Evolutionary conservation across 2,113 vertebrate species (phyloP), one percentile per base, ranked within the genome.

Genomic region (Clarias gariepinus): DNA sequence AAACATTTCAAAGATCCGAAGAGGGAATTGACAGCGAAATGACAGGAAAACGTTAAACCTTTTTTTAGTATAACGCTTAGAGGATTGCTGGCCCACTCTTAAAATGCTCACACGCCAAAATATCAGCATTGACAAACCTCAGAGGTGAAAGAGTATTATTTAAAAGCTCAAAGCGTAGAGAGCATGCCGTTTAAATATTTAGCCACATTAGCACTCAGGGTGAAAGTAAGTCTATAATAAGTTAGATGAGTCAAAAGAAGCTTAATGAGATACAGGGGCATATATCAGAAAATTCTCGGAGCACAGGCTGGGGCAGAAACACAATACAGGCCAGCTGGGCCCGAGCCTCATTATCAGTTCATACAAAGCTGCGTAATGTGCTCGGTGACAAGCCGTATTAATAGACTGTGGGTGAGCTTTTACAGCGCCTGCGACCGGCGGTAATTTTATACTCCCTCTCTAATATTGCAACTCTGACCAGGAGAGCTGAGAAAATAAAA

Each of bases 391-490:
- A 41, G 71, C 13, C 19, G 30, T 57, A 83, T 87, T 87, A 87
- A 64, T 87, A 86, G 79, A 86, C 36, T 74, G 66, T 61, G 68
- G 79, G 21, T 76, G 81, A 87, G 86, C 71, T 68, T 86, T 87
- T 83, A 86, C 79, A 83, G 71, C 64, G 86, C 52, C 71, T 41
- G 86, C 4, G 28, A 78, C 81, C 61, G 3, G 47, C 13, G 30
- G 18, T 41, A 41, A 74, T 57, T 82, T 87, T n/a, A 33, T 53
- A 86, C 55, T 11, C 57, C 15, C 4, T 41, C 66, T 19, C 55
- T 25, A 69, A 58, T n/a, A 60, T 28, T 11, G 23, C 23, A 79
- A 25, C 21, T 12, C 84, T 80, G 61, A 69, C 84, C 84, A 86
- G 61, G 84, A 69, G 60, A 68, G 30, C 11, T 11, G 33, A 80